Conservation (phyloP, 2,797 vertebrate genomes). For the Kryptolebias ocellatus region DNA sequence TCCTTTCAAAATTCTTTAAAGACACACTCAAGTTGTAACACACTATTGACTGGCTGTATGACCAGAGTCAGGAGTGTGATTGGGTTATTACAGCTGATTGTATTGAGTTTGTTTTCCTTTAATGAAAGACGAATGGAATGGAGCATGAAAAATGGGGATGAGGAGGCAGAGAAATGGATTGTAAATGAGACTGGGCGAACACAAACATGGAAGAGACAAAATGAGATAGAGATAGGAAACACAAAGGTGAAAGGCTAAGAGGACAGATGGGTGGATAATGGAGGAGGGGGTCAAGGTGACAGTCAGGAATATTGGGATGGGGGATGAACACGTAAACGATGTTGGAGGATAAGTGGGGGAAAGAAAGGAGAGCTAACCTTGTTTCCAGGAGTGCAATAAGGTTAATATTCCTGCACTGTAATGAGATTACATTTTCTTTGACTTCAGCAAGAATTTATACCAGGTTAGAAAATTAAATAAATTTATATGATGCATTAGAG, state of each 20-base stretch:
- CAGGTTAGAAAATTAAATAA: constrained; percentile 21
- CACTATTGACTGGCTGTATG: constrained; percentile 11
- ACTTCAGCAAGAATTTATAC: constrained; percentile 22
- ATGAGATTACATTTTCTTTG: constrained; percentile 10
- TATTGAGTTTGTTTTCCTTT: constrained; percentile 66
- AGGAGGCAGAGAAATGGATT: constrained; percentile 25
- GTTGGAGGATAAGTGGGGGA: background rate
- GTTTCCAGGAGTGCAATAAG: constrained; percentile 20
- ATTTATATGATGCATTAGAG: constrained; percentile 11
- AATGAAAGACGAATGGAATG: constrained; percentile 65
- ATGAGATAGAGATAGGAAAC: background rate
- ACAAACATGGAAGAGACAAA: background rate
- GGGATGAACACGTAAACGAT: constrained; percentile 1
- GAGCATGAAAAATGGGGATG: constrained; percentile 16
- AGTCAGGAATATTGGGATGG: constrained; percentile 30
- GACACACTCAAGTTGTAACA: constrained; percentile 3
- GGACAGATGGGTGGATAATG: constrained; percentile 6
- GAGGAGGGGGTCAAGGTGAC: constrained; percentile 46
- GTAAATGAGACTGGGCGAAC: constrained; percentile 1
- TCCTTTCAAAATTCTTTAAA: background rate
- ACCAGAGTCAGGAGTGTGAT: constrained; percentile 45
- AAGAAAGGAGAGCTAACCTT: constrained; percentile 25
- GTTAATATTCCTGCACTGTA: constrained; percentile 18
- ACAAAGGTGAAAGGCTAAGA: constrained; percentile 27
- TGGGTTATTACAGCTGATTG: constrained; percentile 60